Conservation (phyloP, 2,797 vertebrate genomes). For the Enteromius anoplus region DNA sequence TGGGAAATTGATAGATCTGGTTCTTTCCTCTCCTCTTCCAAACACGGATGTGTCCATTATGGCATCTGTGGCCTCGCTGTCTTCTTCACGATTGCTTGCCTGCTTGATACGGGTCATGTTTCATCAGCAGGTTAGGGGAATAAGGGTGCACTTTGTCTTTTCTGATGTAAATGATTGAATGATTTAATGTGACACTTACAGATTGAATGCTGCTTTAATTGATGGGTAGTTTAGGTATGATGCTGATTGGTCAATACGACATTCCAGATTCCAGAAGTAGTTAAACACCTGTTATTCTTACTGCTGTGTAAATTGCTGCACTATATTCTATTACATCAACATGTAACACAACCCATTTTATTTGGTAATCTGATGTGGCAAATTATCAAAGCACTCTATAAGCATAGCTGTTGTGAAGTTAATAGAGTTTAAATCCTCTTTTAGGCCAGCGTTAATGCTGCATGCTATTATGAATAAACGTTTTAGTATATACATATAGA, state of each 20-base stretch:
- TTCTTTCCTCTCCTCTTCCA: constrained; percentile 43
- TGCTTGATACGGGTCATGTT: constrained; percentile 11
- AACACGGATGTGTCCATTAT: constrained; percentile 13
- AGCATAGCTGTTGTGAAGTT: background rate
- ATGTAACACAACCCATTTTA: background rate
- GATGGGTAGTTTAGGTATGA: background rate
- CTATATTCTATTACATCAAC: too few relatives aligned
- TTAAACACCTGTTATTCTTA: constrained; percentile 4
- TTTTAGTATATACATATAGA: background rate
- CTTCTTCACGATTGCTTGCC: constrained; percentile 5
- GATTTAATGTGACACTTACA: constrained; percentile 5
- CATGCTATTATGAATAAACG: background rate
- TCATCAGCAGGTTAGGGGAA: background rate
- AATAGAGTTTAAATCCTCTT: too few relatives aligned
- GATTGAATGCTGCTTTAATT: background rate
- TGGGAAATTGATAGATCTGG: constrained; percentile 63
- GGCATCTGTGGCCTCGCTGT: background rate
- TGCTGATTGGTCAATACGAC: background rate
- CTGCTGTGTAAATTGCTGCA: background rate
- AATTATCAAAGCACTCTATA: background rate
- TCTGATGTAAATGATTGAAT: constrained; percentile 19
- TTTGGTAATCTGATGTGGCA: background rate
- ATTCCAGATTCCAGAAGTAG: background rate
- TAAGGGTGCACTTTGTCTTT: background rate
- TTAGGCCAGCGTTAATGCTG: background rate